Percentiles rank a stretch among this genome's conserved stretches.
Evolutionary conservation across 2,113 vertebrate species (phyloP).

Genomic region (Dendropsophus ebraccatus): DNA sequence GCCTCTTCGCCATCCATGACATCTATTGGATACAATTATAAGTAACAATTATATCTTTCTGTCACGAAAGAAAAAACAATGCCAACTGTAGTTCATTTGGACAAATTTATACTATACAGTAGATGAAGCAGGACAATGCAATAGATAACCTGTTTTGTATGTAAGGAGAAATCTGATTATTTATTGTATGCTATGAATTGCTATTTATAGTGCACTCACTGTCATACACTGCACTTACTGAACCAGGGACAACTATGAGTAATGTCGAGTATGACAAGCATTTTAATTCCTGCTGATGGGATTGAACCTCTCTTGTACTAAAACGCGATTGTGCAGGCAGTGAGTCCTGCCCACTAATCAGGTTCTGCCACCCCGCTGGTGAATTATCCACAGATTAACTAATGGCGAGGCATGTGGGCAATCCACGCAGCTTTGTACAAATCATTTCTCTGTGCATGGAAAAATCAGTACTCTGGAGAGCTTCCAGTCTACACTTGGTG

Average conservation of each 20-base stretch:
- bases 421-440: conserved; percentile 6
- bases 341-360: conserved; percentile 28
- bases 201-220: conserved; percentile 7
- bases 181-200: conserved; percentile 15
- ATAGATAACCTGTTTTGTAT: not conserved
- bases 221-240: not conserved
- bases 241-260: conserved; percentile 26
- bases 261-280: conserved; percentile 52
- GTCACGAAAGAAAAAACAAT: too few relatives aligned
- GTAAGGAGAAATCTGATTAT: not conserved
- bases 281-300: conserved; percentile 57
- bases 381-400: conserved; percentile 38
- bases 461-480: conserved; percentile 13
- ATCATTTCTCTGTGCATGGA: conserved; percentile 9
- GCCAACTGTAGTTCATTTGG: too few relatives aligned
- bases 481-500: conserved; percentile 10
- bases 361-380: conserved; percentile 49
- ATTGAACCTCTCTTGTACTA: conserved; percentile 38
- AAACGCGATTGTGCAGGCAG: conserved; percentile 17
- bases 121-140: not conserved
- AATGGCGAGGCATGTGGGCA: conserved; percentile 24
- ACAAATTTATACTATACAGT: not conserved
- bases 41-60: too few relatives aligned
- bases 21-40: too few relatives aligned
- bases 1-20: too few relatives aligned